Conservation (phyloP, 2,113 vertebrate genomes). For the Balaeniceps rex region DNA sequence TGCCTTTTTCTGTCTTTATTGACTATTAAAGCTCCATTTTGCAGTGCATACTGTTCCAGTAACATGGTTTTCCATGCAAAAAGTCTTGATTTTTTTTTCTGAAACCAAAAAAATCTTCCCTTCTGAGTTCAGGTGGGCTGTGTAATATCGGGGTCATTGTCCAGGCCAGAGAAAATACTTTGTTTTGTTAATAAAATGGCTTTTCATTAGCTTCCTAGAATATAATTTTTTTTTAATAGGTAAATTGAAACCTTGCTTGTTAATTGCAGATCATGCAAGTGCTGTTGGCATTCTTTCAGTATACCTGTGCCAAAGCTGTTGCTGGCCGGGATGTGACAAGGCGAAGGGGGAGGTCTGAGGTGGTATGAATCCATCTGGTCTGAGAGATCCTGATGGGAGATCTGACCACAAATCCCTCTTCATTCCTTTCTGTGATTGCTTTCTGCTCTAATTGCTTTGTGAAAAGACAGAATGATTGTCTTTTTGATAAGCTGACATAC, state of each 20-base stretch:
- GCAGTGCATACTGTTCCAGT: neutral
- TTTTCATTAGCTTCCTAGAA: neutral
- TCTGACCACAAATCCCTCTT: neutral
- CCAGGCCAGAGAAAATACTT: neutral
- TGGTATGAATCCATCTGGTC: neutral
- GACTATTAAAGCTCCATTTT: conserved; percentile 56
- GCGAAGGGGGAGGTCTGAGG: neutral
- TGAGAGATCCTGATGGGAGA: neutral
- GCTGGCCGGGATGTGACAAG: neutral
- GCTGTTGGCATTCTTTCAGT: neutral
- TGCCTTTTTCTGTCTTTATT: conserved; percentile 49
- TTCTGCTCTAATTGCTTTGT: conserved; percentile 25
- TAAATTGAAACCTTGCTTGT: conserved; percentile 7
- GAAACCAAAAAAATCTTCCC: neutral
- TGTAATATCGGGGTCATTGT: neutral
- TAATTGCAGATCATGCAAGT: neutral
- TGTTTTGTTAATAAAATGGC: neutral
- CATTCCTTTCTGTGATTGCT: neutral
- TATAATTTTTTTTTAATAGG: neutral
- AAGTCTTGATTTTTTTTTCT: neutral
- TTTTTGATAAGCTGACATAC: neutral
- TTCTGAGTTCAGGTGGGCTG: neutral
- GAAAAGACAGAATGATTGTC: neutral
- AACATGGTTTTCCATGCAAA: neutral
- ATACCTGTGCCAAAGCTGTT: neutral